Percentiles rank a stretch among this genome's conserved stretches.
Evolutionary conservation across 2,888 invertebrate species (phyloP).

Genomic region (Microplitis manilae): DNA sequence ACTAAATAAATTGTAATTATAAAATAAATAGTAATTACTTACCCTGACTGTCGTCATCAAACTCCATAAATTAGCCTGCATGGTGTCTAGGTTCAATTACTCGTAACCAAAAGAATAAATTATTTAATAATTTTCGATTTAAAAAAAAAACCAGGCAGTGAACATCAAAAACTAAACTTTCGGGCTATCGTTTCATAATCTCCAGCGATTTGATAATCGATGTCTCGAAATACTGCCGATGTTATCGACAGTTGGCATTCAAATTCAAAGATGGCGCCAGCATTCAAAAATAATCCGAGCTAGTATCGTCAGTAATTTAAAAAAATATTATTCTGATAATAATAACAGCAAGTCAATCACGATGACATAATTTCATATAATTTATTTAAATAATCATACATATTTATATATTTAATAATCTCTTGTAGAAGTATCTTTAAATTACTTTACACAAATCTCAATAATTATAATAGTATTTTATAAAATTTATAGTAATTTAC

Average conservation of each 20-base stretch:
- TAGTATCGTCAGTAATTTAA: too few species aligned
- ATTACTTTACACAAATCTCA: too few species aligned
- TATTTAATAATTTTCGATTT: conserved; percentile 22
- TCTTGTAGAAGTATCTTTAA: too few species aligned
- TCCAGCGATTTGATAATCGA: conserved; percentile 35
- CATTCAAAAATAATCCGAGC: too few species aligned
- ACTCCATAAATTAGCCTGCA: conserved; percentile 73
- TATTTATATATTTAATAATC: too few species aligned
- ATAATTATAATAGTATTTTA: too few species aligned
- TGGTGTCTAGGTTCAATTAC: conserved; percentile 47
- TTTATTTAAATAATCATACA: too few species aligned
- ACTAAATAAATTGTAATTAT: conserved; percentile 13
- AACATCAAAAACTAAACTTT: conserved; percentile 36
- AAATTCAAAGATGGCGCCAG: conserved; percentile 13
- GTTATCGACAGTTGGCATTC: neutral
- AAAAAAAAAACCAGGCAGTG: conserved; percentile 35
- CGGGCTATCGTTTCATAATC: conserved; percentile 48
- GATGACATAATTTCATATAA: too few species aligned
- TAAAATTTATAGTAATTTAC: too few species aligned
- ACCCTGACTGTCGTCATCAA: conserved; percentile 72
- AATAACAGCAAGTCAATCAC: too few species aligned
- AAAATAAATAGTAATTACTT: conserved; percentile 52
- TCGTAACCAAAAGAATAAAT: neutral
- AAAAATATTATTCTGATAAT: too few species aligned
- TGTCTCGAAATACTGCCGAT: neutral